Conservation (phyloP, 2,888 invertebrate species). For the Thera obeliscata region DNA sequence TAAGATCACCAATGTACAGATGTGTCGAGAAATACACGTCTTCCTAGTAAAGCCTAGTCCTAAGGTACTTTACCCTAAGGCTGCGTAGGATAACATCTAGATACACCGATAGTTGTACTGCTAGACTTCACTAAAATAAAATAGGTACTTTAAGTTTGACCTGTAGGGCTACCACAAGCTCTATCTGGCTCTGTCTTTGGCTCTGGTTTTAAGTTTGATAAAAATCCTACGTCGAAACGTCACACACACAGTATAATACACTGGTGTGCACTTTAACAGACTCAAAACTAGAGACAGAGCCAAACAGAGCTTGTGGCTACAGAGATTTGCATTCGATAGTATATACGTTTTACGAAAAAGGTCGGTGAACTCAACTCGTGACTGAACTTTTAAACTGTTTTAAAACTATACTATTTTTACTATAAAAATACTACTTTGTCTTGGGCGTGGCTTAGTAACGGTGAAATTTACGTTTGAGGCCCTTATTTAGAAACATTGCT, state of each 20-base stretch:
- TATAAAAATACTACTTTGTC: neutral
- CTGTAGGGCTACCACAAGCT: neutral
- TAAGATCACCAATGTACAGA: constrained; percentile 30
- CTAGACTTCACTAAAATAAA: constrained; percentile 25
- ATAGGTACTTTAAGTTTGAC: constrained; percentile 15
- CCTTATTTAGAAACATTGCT: too few species aligned
- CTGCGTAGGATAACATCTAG: constrained; percentile 39
- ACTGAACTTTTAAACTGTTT: constrained; percentile 8
- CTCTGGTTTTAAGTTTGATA: too few species aligned
- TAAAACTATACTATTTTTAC: neutral
- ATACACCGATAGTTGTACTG: constrained; percentile 34
- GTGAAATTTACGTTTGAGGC: too few species aligned
- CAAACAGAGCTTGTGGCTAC: too few species aligned
- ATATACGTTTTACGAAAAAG: constrained; percentile 22
- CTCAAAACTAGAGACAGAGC: too few species aligned
- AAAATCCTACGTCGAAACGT: too few species aligned
- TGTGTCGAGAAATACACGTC: constrained; percentile 31
- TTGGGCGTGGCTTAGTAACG: too few species aligned
- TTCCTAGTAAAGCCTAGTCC: constrained; percentile 29
- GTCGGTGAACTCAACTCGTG: constrained; percentile 29
- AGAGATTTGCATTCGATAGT: constrained; percentile 25
- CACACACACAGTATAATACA: too few species aligned
- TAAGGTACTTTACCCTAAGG: constrained; percentile 18
- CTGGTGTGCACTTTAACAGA: too few species aligned
- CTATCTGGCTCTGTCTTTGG: too few species aligned